Conservation (phyloP, 2,797 vertebrate species). For the Prionace glauca region DNA sequence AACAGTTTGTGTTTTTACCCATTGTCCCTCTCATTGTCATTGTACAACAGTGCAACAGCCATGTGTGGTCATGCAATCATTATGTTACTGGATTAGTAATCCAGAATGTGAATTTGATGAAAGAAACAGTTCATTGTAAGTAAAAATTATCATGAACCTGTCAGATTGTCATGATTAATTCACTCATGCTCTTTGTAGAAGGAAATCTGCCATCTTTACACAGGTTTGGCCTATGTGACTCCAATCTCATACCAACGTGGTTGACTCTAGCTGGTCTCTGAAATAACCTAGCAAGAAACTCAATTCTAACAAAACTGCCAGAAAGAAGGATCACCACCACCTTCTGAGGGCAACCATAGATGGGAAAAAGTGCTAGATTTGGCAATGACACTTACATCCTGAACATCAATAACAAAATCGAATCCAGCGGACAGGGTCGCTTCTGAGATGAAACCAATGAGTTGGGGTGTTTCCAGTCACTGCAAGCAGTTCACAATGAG, state of each 20-base stretch:
- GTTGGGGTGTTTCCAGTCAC: not conserved
- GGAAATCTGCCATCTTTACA: not conserved
- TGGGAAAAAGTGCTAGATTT: not conserved
- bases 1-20: not conserved
- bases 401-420: not conserved
- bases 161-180: not conserved
- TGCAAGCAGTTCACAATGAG: not conserved
- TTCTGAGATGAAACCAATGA: not conserved
- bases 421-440: not conserved
- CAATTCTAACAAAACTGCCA: not conserved
- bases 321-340: not conserved
- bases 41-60: not conserved
- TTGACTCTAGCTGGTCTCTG: not conserved
- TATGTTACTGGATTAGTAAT: not conserved
- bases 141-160: not conserved
- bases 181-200: not conserved
- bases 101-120: not conserved
- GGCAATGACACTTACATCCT: not conserved
- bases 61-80: not conserved
- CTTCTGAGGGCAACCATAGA: not conserved
- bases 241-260: not conserved
- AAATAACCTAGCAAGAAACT: not conserved
- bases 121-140: not conserved
- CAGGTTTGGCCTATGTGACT: not conserved
- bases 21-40: not conserved